Evolutionary conservation across 1,140 invertebrate species (phyloP), one percentile per base, ranked within the genome.

Genomic region (Atopsyche davidsoni): DNA sequence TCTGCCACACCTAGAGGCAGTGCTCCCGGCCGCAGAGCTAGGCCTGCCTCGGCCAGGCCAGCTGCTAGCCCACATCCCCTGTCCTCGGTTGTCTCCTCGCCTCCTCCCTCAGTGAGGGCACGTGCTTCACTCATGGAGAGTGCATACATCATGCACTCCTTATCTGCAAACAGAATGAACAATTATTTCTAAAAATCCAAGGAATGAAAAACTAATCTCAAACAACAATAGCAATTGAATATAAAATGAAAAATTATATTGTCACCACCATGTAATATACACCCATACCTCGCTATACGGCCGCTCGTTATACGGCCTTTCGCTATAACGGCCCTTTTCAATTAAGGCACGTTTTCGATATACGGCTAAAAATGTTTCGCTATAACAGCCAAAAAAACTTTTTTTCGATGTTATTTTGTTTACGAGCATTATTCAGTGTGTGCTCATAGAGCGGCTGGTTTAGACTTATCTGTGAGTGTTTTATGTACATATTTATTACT

Each of bases 61-160:
- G 87, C 82, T 64, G 95, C 84, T 31, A 96, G 66, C 18, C 83
- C 83, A 31, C 86, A 78, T 46, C 78, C 68, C 58, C 74, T 70
- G 68, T 81, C 72, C 65, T 79, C 77, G 65, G 76, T 75, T 46
- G 78, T 62, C 59, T 66, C 54, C 57, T 72, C 57, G 58, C 68
- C 69, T 11, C 49, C 61, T 4, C 77, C 76, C 16, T 78, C 75
- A 58, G 79, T 72, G 14, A 77, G 57, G 39, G 77, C 76, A 36
- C 76, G 72, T 0, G 77, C 77, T 60, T 79, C 77, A 61, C 76
- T 79, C 75, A 87, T 84, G 2, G 87, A 85, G 60, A 92, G 79
- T 64, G 88, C 89, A 59, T 92, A 97, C 68, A 98, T 79, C 23
- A 89, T 89, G 74, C 95, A 98, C 71, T 95, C 94, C 68, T 87